phyloP scores from a whole-genome alignment of 2,888 invertebrate genomes.

The Drosophila nigricruria region DNA sequence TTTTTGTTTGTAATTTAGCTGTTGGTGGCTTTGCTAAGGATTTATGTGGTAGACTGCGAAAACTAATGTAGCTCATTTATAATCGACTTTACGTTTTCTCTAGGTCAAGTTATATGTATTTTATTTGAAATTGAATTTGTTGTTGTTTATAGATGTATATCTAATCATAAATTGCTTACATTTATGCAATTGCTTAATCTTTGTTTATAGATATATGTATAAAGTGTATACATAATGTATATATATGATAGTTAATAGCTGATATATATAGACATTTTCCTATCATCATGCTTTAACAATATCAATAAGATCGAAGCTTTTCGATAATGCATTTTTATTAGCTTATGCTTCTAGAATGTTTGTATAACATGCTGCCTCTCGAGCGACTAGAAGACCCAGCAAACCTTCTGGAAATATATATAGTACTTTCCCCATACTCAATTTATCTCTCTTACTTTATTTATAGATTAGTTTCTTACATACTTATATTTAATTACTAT shows the following conservation, averaged over 20 bases:
- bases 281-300: too few relatives aligned
- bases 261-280: background rate
- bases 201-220: background rate
- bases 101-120: background rate
- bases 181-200: background rate
- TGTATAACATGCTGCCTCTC: too few relatives aligned
- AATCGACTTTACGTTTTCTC: background rate
- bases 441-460: background rate
- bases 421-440: background rate
- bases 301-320: too few relatives aligned
- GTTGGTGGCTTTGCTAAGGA: conserved; percentile 6
- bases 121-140: background rate
- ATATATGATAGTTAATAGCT: background rate
- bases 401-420: too few relatives aligned
- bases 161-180: background rate
- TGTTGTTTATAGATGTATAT: background rate
- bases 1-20: background rate
- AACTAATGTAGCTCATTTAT: conserved; percentile 3
- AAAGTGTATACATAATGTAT: background rate
- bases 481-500: background rate
- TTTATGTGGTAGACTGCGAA: conserved; percentile 4
- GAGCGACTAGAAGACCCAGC: too few relatives aligned
- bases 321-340: too few relatives aligned
- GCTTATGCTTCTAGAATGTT: too few relatives aligned
- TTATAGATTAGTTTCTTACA: background rate